Evolutionary conservation across 2,888 invertebrate species (phyloP).

Genomic region (Mantis religiosa): DNA sequence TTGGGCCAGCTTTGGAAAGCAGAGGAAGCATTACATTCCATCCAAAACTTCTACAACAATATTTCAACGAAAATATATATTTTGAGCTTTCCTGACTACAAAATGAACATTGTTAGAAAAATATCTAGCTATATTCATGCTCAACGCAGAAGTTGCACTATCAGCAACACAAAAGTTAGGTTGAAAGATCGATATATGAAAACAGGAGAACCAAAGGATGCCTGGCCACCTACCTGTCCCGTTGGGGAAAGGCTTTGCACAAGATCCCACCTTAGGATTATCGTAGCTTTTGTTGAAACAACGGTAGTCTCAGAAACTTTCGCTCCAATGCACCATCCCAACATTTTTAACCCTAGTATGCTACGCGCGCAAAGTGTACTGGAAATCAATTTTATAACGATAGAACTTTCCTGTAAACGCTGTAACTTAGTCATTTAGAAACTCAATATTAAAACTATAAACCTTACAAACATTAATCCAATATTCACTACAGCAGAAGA

Average conservation of each 20-base stretch:
- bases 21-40: no score
- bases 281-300: neutral
- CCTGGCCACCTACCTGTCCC: neutral
- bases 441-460: no score
- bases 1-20: no score
- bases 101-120: no score
- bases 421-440: no score
- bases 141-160: neutral
- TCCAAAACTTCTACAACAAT: no score
- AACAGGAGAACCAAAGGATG: no score
- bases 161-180: neutral
- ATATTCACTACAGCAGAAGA: no score
- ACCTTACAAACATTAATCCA: no score
- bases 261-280: neutral
- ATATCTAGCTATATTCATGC: no score
- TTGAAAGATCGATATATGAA: neutral
- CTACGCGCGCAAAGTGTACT: neutral
- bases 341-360: neutral
- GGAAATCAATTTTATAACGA: neutral
- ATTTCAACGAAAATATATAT: no score
- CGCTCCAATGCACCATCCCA: neutral
- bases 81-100: no score
- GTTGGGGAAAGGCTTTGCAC: neutral
- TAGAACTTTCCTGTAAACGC: neutral
- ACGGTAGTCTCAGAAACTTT: neutral